Evolutionary conservation across 2,113 vertebrate species (phyloP).

Genomic region (Campylomormyrus tamandua): DNA sequence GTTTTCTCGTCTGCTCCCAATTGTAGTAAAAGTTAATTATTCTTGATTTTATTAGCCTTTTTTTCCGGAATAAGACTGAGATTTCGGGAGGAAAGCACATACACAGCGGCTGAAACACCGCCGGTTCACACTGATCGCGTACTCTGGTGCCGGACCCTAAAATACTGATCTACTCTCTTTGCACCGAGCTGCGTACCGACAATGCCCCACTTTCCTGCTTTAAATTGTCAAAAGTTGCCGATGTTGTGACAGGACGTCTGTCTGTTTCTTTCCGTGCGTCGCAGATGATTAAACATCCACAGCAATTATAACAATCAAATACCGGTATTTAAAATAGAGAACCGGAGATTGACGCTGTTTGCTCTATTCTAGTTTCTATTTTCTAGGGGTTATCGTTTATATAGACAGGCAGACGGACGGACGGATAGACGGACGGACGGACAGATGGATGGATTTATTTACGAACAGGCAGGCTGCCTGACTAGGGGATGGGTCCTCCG

Average conservation of each 20-base stretch:
- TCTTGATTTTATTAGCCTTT: background rate
- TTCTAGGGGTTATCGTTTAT: background rate
- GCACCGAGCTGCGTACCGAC: background rate
- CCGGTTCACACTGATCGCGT: background rate
- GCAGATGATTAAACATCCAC: background rate
- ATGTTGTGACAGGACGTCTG: background rate
- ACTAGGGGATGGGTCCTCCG: background rate
- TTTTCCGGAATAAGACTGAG: background rate
- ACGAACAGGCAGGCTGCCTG: background rate
- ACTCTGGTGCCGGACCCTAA: background rate
- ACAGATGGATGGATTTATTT: background rate
- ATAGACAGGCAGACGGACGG: background rate
- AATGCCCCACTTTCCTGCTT: background rate
- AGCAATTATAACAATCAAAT: background rate
- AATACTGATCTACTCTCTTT: background rate
- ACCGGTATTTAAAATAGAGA: background rate
- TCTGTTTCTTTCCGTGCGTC: background rate
- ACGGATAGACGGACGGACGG: background rate
- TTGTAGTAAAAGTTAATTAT: background rate
- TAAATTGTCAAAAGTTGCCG: background rate
- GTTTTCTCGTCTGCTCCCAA: background rate
- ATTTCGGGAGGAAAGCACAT: background rate
- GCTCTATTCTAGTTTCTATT: background rate
- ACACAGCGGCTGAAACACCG: background rate
- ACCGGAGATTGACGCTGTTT: background rate